phyloP scores from a whole-genome alignment of 2,797 vertebrate species.

The Epinephelus coioides region DNA sequence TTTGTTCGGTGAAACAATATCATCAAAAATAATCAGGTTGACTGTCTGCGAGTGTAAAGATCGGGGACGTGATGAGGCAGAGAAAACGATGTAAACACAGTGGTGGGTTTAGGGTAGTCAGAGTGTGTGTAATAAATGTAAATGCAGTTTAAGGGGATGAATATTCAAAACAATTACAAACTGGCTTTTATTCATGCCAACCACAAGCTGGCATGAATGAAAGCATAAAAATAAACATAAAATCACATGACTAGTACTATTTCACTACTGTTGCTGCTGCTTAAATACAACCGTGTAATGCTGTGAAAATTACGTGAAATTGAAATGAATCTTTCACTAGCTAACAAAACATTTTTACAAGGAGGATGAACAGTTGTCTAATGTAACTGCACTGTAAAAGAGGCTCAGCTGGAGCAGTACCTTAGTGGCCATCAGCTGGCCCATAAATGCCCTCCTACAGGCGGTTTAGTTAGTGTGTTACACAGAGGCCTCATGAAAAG shows the following conservation, averaged over 20 bases:
- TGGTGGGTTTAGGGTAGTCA: not conserved
- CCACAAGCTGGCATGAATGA: not conserved
- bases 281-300: not conserved
- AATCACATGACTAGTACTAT: not conserved
- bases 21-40: conserved; percentile 23
- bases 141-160: not conserved
- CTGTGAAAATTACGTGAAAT: not conserved
- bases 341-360: conserved; percentile 17
- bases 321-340: conserved; percentile 2
- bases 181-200: not conserved
- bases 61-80: not conserved
- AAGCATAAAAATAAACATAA: conserved; percentile 2
- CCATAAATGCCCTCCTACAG: conserved; percentile 22
- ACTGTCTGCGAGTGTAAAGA: not conserved
- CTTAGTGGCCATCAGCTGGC: not conserved
- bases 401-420: conserved; percentile 1
- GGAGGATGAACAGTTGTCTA: not conserved
- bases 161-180: not conserved
- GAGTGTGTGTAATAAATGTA: not conserved
- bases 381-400: conserved; percentile 10
- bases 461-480: conserved; percentile 12
- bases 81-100: not conserved
- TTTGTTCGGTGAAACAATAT: conserved; percentile 40
- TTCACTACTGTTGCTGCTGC: not conserved
- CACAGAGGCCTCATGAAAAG: conserved; percentile 8